Conservation (phyloP, 2,113 vertebrate genomes). For the zebrafish (Danio rerio) region DNA sequence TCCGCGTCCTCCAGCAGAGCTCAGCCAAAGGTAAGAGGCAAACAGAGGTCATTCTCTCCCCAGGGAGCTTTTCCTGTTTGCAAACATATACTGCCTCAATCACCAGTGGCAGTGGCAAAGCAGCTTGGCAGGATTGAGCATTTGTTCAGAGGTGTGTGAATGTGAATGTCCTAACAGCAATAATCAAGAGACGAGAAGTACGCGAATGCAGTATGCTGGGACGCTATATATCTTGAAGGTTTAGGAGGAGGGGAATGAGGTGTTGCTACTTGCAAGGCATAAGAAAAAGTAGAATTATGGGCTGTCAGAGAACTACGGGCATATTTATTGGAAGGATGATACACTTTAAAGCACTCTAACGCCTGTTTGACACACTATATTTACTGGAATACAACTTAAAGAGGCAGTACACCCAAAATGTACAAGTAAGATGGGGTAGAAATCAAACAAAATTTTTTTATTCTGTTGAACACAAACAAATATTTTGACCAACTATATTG, state of each 20-base stretch:
- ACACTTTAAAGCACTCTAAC: not conserved
- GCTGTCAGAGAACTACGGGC: not conserved
- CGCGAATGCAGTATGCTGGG: not conserved
- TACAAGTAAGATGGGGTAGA: no score
- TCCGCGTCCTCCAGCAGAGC: not conserved
- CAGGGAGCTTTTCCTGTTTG: not conserved
- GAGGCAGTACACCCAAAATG: no score
- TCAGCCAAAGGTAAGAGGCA: slow-evolving; percentile 10
- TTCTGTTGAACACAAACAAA: no score
- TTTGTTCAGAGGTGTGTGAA: slow-evolving; percentile 5
- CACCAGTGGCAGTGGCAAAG: not conserved
- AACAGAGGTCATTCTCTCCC: not conserved
- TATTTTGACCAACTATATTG: no score
- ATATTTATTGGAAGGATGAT: slow-evolving; percentile 3
- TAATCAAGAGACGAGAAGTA: slow-evolving; percentile 13
- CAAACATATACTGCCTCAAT: not conserved
- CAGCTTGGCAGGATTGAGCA: slow-evolving; percentile 10
- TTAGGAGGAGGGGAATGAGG: not conserved
- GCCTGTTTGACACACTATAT: not conserved
- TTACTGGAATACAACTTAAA: no score
- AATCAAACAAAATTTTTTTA: no score
- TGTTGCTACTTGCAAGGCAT: not conserved
- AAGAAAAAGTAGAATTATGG: not conserved
- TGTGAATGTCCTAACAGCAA: not conserved
- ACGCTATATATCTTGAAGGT: not conserved